These are phyloP conservation scores for Troides oblongomaculatus DNA, from an alignment of 2,888 invertebrate species.

Conservation along the genomic window DNA sequence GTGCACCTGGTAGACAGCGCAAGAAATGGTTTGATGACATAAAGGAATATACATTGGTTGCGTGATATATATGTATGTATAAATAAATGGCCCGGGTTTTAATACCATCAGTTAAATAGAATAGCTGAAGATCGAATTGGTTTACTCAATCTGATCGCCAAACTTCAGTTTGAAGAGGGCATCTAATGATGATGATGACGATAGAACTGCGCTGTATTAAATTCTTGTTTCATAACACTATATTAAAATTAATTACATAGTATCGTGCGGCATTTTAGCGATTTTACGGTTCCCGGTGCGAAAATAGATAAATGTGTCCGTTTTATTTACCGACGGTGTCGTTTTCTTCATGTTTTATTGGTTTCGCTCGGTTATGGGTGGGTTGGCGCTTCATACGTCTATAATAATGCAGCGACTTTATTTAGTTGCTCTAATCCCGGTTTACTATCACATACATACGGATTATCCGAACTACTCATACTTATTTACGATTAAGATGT, in stretches of 20 bases:
- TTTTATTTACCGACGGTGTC: constrained; percentile 44
- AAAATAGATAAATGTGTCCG: constrained; percentile 51
- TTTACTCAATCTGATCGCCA: no score
- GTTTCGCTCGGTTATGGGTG: constrained; percentile 37
- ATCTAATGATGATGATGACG: no score
- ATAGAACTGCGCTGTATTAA: neutral
- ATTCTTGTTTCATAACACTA: constrained; percentile 1
- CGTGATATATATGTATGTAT: no score
- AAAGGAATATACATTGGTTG: no score
- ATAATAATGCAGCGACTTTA: constrained; percentile 20
- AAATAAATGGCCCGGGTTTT: no score
- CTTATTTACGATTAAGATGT: neutral
- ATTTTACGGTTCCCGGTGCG: constrained; percentile 33
- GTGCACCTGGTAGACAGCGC: no score
- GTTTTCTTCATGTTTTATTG: constrained; percentile 47
- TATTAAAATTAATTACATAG: constrained; percentile 6
- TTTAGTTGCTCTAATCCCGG: constrained; percentile 11
- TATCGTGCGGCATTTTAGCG: constrained; percentile 26
- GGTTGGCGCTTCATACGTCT: constrained; percentile 33
- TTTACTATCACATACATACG: neutral
- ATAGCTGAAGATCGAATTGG: no score
- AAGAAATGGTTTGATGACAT: no score
- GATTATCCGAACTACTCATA: neutral
- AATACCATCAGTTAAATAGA: no score
- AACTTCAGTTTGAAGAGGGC: no score